Percentiles rank a stretch among this genome's conserved stretches.
phyloP scores from a whole-genome alignment of 2,888 invertebrate species.

The Drosophila infuscata region DNA sequence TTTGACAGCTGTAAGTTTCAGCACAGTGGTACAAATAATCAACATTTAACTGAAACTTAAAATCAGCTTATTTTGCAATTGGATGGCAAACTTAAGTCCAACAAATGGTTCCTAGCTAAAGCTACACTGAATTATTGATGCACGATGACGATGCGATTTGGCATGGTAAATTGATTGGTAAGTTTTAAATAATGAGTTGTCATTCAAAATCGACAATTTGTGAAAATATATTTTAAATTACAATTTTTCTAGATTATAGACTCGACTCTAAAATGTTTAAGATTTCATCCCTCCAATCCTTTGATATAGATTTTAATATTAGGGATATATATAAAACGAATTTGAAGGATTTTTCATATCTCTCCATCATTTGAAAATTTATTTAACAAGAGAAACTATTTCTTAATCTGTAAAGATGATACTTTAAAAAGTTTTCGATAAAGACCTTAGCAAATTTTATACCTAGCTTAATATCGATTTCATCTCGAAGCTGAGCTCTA shows the following conservation, averaged over 20 bases:
- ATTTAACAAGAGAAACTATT: background rate
- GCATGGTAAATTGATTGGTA: conserved; percentile 62
- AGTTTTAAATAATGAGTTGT: conserved; percentile 9
- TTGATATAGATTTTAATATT: background rate
- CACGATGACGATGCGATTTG: conserved; percentile 30
- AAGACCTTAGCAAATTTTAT: no score
- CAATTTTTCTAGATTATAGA: background rate
- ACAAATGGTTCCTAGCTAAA: conserved; percentile 74
- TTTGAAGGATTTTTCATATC: background rate
- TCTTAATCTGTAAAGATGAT: background rate
- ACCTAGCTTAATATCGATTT: background rate
- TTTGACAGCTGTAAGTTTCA: conserved; percentile 75
- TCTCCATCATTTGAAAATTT: background rate
- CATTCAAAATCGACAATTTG: background rate
- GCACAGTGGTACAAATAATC: conserved; percentile 65
- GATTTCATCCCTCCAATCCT: no score
- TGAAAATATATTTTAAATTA: background rate
- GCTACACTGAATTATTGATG: conserved; percentile 56
- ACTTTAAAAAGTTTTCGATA: background rate
- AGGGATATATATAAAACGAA: background rate
- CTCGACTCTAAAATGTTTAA: background rate
- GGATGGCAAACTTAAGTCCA: conserved; percentile 37
- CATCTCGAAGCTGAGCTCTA: background rate
- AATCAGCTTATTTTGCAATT: conserved; percentile 8
- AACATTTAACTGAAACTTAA: conserved; percentile 36